These are phyloP conservation scores for Caenorhabditis sulstoni DNA, from an alignment of 2,888 invertebrate genomes.

Conservation along the genomic window DNA sequence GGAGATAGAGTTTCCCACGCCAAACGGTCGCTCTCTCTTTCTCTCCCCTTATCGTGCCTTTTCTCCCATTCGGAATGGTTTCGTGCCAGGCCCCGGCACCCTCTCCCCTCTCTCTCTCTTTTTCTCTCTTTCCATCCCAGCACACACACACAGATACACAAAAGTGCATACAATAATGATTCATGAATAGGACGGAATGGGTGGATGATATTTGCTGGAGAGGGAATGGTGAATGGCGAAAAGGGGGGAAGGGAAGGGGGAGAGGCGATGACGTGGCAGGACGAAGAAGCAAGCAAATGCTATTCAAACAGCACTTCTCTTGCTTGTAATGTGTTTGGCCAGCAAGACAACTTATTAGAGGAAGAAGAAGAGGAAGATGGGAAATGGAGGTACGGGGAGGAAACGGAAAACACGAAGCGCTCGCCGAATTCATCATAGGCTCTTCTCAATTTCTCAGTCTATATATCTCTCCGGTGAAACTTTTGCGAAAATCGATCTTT, in stretches of 20 bases:
- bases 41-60: background rate
- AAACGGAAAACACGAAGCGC: too few relatives aligned
- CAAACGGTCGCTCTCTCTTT: background rate
- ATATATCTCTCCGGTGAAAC: too few relatives aligned
- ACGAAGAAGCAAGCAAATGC: background rate
- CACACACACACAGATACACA: background rate
- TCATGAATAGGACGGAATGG: conserved; percentile 9
- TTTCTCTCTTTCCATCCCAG: too few relatives aligned
- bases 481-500: too few relatives aligned
- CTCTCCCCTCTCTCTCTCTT: too few relatives aligned
- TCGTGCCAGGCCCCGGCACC: conserved; percentile 9
- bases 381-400: too few relatives aligned
- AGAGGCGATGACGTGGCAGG: background rate
- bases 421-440: too few relatives aligned
- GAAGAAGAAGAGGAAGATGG: too few relatives aligned
- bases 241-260: background rate
- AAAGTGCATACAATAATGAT: conserved; percentile 42
- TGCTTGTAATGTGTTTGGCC: background rate
- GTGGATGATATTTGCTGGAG: background rate
- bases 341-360: too few relatives aligned
- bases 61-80: conserved; percentile 8
- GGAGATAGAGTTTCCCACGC: too few relatives aligned
- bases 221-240: background rate
- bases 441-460: too few relatives aligned
- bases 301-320: background rate